A percentile compares a stretch with the other conserved stretches of the same genome.
These are phyloP conservation scores for Kryptolebias marmoratus DNA, from an alignment of 2,113 vertebrate species.

Conservation along the genomic window DNA sequence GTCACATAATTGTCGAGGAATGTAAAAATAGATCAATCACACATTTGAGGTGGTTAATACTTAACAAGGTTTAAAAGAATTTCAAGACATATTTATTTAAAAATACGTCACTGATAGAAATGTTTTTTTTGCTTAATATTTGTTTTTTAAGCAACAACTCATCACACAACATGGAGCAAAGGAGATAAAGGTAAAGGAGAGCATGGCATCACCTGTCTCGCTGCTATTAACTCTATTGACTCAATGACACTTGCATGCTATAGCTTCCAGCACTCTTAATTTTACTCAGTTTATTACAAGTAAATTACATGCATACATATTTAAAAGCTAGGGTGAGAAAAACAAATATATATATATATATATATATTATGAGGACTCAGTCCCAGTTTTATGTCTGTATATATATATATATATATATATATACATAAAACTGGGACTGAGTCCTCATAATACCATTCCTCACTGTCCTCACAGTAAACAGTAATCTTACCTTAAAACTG, in stretches of 20 bases:
- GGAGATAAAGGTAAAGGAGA: conserved; percentile 16
- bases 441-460: too few relatives aligned
- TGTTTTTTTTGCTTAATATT: conserved; percentile 19
- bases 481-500: too few relatives aligned
- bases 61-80: conserved; percentile 12
- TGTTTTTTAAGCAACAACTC: conserved; percentile 19
- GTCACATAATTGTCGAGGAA: conserved; percentile 23
- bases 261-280: too few relatives aligned
- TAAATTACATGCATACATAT: too few relatives aligned
- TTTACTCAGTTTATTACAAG: too few relatives aligned
- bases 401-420: too few relatives aligned
- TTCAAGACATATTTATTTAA: not conserved
- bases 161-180: conserved; percentile 34
- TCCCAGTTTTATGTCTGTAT: too few relatives aligned
- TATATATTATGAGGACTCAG: too few relatives aligned
- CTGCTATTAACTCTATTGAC: conserved; percentile 34
- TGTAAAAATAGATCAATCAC: conserved; percentile 35
- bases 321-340: too few relatives aligned
- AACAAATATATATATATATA: too few relatives aligned
- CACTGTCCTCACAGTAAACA: too few relatives aligned
- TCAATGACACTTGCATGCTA: conserved; percentile 29
- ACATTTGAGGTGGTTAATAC: conserved; percentile 22
- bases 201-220: conserved; percentile 47
- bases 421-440: too few relatives aligned
- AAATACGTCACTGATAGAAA: conserved; percentile 17